Conservation (phyloP, 2,797 vertebrate species). For the Delichon dasypus region DNA sequence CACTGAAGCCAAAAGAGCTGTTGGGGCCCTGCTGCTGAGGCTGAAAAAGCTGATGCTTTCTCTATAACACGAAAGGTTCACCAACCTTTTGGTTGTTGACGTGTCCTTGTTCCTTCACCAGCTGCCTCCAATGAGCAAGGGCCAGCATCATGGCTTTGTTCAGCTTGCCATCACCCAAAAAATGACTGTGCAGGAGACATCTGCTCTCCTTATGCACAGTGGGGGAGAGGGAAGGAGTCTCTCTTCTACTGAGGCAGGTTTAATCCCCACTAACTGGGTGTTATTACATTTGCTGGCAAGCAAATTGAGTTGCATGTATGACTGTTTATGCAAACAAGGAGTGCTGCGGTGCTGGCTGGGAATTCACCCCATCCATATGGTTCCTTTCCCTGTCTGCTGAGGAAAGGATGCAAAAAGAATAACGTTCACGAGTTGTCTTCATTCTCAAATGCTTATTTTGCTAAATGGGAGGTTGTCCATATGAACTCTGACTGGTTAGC, state of each 20-base stretch:
- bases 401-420: not conserved
- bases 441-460: not conserved
- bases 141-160: not conserved
- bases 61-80: not conserved
- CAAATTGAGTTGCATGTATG: slow-evolving; percentile 3
- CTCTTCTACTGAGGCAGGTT: not conserved
- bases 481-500: not conserved
- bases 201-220: slow-evolving; percentile 21
- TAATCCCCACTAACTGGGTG: not conserved
- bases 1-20: not conserved
- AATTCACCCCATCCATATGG: not conserved
- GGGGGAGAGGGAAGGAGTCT: not conserved
- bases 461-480: not conserved
- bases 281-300: not conserved
- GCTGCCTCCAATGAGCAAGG: not conserved
- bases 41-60: slow-evolving; percentile 12
- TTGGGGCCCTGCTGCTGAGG: not conserved
- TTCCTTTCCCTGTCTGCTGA: not conserved
- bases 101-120: not conserved
- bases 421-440: not conserved
- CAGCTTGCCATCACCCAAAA: not conserved
- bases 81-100: accelerated
- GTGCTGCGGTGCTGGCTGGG: not conserved
- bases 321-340: slow-evolving; percentile 49
- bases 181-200: not conserved